Conservation (phyloP, 2,888 invertebrate genomes). For the Sepiola atlantica region DNA sequence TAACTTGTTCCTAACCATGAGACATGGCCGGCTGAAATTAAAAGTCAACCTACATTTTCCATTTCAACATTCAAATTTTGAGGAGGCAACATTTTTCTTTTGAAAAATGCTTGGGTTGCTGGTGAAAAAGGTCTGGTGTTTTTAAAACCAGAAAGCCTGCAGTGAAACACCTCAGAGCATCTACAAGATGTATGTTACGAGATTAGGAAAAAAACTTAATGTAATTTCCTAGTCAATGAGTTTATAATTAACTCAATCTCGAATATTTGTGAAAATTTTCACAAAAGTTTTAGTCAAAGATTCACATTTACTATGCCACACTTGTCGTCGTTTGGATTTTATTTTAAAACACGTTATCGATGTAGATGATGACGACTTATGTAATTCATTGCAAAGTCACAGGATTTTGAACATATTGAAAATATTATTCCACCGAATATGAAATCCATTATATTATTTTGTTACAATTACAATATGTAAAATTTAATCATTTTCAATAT, state of each 20-base stretch:
- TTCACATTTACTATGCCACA: neutral
- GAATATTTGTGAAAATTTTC: neutral
- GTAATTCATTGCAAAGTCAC: neutral
- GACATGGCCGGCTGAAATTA: neutral
- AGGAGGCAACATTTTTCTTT: neutral
- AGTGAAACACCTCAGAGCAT: too few relatives aligned
- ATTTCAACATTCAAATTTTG: neutral
- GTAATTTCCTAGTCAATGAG: neutral
- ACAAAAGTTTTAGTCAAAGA: neutral
- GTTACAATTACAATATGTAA: neutral
- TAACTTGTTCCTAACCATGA: neutral
- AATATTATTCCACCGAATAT: neutral
- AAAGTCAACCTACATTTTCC: neutral
- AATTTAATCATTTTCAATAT: neutral
- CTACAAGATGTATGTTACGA: too few relatives aligned
- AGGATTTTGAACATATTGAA: neutral
- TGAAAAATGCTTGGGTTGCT: neutral
- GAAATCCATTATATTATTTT: neutral
- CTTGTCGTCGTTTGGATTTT: neutral
- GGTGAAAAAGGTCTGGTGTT: too few relatives aligned
- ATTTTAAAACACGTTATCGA: neutral
- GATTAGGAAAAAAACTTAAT: neutral
- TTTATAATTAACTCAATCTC: neutral
- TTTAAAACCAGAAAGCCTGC: too few relatives aligned
- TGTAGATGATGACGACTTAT: neutral